A percentile compares a stretch with the other conserved stretches of the same genome.
Evolutionary conservation across 2,888 invertebrate species (phyloP).

Genomic region (Capitulum mitella): DNA sequence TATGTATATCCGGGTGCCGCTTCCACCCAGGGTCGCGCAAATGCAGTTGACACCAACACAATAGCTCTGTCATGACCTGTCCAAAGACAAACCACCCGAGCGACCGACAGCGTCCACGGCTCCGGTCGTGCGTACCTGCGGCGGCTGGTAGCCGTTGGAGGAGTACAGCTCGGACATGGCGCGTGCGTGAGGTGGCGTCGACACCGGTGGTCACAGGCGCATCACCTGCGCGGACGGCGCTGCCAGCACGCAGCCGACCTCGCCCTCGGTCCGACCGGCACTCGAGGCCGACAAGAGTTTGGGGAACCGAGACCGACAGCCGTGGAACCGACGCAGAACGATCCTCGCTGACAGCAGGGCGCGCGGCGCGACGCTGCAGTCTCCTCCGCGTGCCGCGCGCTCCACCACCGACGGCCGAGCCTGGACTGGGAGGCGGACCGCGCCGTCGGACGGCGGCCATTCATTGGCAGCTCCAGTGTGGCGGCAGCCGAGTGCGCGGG

Average conservation of each 20-base stretch:
- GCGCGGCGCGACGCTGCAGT: background rate
- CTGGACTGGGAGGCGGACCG: background rate
- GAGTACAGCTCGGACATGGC: slow-evolving; percentile 19
- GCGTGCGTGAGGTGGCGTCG: background rate
- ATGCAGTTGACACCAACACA: background rate
- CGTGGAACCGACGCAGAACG: background rate
- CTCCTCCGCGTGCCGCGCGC: background rate
- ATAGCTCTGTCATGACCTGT: background rate
- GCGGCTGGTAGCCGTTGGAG: slow-evolving; percentile 2
- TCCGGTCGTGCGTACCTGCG: background rate
- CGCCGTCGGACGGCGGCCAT: background rate
- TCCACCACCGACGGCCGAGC: background rate
- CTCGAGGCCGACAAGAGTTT: too few relatives aligned
- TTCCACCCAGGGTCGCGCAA: too few relatives aligned
- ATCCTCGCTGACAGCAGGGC: too few relatives aligned
- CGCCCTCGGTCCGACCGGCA: too few relatives aligned
- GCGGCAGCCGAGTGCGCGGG: background rate
- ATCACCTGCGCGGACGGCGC: background rate
- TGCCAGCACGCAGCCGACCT: too few relatives aligned
- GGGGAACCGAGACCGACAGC: too few relatives aligned
- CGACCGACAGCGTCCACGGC: background rate
- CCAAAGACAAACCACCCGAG: too few relatives aligned
- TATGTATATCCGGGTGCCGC: too few relatives aligned
- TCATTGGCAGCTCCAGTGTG: background rate
- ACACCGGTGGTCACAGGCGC: background rate